Evolutionary conservation across 2,797 vertebrate genomes (phyloP).

Genomic region (Sebastes itinus): DNA sequence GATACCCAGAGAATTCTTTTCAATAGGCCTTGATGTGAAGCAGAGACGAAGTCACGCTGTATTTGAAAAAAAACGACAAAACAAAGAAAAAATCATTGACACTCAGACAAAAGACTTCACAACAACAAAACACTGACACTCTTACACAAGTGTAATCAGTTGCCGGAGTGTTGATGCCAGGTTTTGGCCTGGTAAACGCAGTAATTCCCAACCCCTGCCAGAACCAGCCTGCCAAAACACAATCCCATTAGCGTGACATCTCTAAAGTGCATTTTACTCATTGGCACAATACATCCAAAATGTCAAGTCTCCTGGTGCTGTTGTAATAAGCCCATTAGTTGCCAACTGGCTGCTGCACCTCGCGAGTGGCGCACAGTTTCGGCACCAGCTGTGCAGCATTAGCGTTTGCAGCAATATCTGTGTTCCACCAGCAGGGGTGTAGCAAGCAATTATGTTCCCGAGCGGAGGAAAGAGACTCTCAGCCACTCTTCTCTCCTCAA

Average conservation of each 20-base stretch:
- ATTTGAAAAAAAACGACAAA: not conserved
- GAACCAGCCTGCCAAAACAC: conserved; percentile 56
- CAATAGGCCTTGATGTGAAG: conserved; percentile 16
- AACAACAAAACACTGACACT: conserved; percentile 40
- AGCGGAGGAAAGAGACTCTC: conserved; percentile 7
- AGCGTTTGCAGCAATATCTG: conserved; percentile 56
- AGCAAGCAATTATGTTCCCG: conserved; percentile 32
- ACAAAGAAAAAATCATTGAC: conserved; percentile 6
- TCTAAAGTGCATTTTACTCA: conserved; percentile 68
- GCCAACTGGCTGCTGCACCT: conserved; percentile 62
- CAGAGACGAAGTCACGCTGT: conserved; percentile 8
- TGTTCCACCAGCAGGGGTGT: conserved; percentile 56
- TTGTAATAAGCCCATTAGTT: conserved; percentile 64
- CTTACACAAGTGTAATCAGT: conserved; percentile 45
- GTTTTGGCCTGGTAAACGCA: conserved; percentile 46
- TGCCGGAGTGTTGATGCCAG: conserved; percentile 24
- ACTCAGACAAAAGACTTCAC: conserved; percentile 38
- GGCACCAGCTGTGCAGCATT: conserved; percentile 69
- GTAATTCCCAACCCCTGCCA: conserved; percentile 30
- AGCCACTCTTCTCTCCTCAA: not conserved
- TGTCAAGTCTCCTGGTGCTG: conserved; percentile 75
- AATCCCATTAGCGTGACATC: conserved; percentile 69
- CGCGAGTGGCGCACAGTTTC: conserved; percentile 31
- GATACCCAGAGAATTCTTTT: conserved; percentile 26
- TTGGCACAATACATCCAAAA: conserved; percentile 66